phyloP scores from a whole-genome alignment of 2,888 invertebrate species.

The Noctua fimbriata region DNA sequence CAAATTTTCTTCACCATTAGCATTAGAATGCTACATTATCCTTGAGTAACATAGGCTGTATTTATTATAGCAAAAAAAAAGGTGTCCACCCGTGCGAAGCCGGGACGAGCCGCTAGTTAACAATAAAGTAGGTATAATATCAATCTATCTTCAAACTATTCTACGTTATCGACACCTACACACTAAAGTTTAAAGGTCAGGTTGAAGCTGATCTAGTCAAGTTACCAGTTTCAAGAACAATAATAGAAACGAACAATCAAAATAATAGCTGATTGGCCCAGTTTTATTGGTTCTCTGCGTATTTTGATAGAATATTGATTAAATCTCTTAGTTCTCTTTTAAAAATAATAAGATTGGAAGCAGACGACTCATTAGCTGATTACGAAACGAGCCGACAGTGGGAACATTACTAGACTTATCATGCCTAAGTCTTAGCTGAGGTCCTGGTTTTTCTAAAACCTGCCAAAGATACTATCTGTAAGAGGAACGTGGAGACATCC shows the following conservation, averaged over 20 bases:
- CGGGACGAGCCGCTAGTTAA: no score
- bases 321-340: background rate
- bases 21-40: no score
- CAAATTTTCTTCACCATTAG: no score
- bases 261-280: background rate
- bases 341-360: no score
- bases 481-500: background rate
- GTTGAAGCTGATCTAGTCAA: background rate
- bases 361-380: background rate
- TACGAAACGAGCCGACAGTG: background rate
- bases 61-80: no score
- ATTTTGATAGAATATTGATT: background rate
- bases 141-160: background rate
- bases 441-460: background rate
- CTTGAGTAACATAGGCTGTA: no score
- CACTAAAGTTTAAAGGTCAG: slow-evolving; percentile 33
- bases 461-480: background rate
- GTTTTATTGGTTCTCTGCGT: background rate
- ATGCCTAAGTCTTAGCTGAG: background rate
- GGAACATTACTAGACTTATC: background rate
- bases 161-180: background rate
- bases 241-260: background rate
- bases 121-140: background rate
- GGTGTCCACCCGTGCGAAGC: no score
- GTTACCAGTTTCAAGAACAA: slow-evolving; percentile 12